Percentiles rank a stretch among this genome's conserved stretches.
These are phyloP conservation scores for Syncerus caffer DNA, from an alignment of 2,797 vertebrate genomes.

Conservation along the genomic window DNA sequence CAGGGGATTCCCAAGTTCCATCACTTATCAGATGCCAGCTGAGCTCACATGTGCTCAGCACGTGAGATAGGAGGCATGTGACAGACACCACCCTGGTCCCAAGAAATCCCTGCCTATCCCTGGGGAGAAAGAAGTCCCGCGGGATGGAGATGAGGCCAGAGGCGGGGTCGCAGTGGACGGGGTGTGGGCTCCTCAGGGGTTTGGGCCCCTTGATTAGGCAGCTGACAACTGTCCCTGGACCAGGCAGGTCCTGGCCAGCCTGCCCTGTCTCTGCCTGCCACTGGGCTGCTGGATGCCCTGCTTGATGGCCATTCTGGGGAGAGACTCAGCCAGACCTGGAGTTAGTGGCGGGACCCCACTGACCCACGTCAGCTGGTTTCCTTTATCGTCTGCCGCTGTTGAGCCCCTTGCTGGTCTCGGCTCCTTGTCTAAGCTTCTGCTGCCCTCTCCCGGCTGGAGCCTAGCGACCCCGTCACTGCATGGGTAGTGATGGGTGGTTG, in stretches of 20 bases:
- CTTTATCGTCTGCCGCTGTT: accelerated
- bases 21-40: neutral
- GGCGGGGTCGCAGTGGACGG: neutral
- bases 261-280: neutral
- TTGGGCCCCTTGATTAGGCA: neutral
- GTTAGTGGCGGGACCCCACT: neutral
- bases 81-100: neutral
- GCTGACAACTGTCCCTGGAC: neutral
- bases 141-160: neutral
- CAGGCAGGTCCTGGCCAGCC: neutral
- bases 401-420: neutral
- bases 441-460: neutral
- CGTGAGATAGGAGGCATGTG: too few species aligned
- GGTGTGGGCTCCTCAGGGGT: too few species aligned
- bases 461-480: neutral
- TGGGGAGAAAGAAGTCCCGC: neutral
- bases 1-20: accelerated
- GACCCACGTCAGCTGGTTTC: neutral
- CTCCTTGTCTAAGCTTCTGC: neutral
- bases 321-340: neutral
- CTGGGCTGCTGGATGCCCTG: too few species aligned
- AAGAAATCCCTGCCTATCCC: neutral
- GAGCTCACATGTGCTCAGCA: accelerated
- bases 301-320: neutral
- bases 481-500: neutral